Conservation (phyloP, 1,140 invertebrate genomes). For the Drosophila teissieri region DNA sequence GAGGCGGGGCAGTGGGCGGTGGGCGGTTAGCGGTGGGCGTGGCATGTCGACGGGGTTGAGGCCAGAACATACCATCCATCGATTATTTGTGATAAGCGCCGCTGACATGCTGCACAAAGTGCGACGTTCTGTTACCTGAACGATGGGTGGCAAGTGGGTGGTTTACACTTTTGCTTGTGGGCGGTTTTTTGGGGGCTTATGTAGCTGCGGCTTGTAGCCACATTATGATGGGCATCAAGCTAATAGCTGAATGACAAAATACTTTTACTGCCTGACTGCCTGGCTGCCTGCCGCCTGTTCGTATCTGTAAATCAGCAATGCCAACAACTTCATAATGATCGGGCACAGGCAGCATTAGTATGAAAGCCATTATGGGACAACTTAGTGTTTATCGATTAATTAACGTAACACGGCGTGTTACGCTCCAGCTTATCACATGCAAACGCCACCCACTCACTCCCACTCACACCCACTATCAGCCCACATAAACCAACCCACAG, state of each 20-base stretch:
- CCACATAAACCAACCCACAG: slow-evolving; percentile 14
- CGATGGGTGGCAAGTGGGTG: slow-evolving; percentile 15
- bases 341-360: slow-evolving; percentile 41
- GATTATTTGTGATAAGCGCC: slow-evolving; percentile 76
- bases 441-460: slow-evolving; percentile 33
- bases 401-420: slow-evolving; percentile 76
- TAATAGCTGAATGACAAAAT: slow-evolving; percentile 68
- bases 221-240: slow-evolving; percentile 59
- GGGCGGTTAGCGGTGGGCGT: slow-evolving; percentile 14
- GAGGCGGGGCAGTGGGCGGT: neutral
- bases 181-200: slow-evolving; percentile 12
- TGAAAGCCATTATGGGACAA: slow-evolving; percentile 31
- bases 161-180: neutral
- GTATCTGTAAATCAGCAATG: slow-evolving; percentile 65
- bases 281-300: neutral
- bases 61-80: slow-evolving; percentile 56
- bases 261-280: slow-evolving; percentile 44
- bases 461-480: no score
- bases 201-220: slow-evolving; percentile 5
- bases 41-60: neutral
- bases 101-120: slow-evolving; percentile 66
- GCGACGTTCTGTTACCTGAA: slow-evolving; percentile 31
- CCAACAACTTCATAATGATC: slow-evolving; percentile 52
- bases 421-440: slow-evolving; percentile 69
- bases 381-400: slow-evolving; percentile 72